Evolutionary conservation across 2,888 invertebrate species (phyloP), one percentile per base, ranked within the genome.

Genomic region (Nymphalis urticae): DNA sequence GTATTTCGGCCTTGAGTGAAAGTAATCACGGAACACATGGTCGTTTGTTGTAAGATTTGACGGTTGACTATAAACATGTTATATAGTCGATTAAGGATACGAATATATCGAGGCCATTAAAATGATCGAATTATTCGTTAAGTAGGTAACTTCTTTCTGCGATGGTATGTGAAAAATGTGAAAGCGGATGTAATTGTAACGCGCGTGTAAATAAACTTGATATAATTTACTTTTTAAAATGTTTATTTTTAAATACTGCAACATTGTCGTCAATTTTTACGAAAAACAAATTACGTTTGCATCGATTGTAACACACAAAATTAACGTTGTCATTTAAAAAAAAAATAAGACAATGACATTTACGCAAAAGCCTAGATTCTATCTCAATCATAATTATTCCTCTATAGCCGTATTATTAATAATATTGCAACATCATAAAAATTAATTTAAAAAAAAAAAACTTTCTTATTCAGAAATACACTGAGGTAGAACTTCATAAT

Each of bases 1-100:
- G 60, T 48, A 42, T 58, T 62, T 85, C 86, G 89, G 87, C 89
- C 86, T 86, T 86, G 85, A 81, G 90, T 83, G 90, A 90, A 90
- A 90, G 90, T 88, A 68, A 73, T 69, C 63, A 66, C 71, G 79
- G 72, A 71, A 70, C 66, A 66, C 62, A 68, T 53, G 62, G 54
- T 47, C 63, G 64, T 68, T 66, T 73, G 68, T 64, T 70, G 62
- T 61, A 65, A 53, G 64, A 62, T 65, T 68, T 70, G 59, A 68
- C 53, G 60, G 51, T 32, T 70, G 59, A 50, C 53, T 60, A 56
- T 59, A 68, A 66, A 70, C 62, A 65, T 70, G 50, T 58, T 56
- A 27, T 61, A 58, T 32, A 64, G 65, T 62, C 36, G 42, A 62
- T 47, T 58, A 21, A 24, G 17, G 13, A 47, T 21, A 58, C 56